These are phyloP conservation scores for Euschistus heros DNA, from an alignment of 1,140 invertebrate species.

Conservation along the genomic window DNA sequence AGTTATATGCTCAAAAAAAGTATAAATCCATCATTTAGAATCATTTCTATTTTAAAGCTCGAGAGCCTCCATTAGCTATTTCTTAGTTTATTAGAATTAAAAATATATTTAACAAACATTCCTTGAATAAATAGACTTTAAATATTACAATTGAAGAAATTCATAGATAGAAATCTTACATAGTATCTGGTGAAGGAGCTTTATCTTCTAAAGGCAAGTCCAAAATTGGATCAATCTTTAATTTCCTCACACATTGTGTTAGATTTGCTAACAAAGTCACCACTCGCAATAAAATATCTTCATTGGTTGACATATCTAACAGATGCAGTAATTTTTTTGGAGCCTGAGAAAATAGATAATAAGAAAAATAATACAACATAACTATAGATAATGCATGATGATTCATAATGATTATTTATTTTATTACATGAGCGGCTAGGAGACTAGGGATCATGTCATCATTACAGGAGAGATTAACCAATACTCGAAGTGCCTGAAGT, in stretches of 20 bases:
- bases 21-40: no score
- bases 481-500: constrained; percentile 46
- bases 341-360: constrained; percentile 34
- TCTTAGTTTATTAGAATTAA: no score
- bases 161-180: constrained; percentile 33
- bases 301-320: constrained; percentile 37
- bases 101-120: no score
- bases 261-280: constrained; percentile 46
- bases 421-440: constrained; percentile 47
- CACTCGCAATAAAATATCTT: constrained; percentile 42
- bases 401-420: background rate
- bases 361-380: no score
- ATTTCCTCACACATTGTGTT: constrained; percentile 36
- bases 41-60: no score
- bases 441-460: constrained; percentile 49
- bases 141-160: no score
- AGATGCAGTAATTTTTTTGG: constrained; percentile 41
- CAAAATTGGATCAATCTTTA: constrained; percentile 37
- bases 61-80: no score
- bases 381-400: no score
- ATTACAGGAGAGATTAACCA: constrained; percentile 56
- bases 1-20: no score
- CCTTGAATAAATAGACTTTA: no score
- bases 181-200: constrained; percentile 47
- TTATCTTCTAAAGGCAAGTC: constrained; percentile 44